Conservation (phyloP, 2,113 vertebrate species). For the Xyrauchen texanus region DNA sequence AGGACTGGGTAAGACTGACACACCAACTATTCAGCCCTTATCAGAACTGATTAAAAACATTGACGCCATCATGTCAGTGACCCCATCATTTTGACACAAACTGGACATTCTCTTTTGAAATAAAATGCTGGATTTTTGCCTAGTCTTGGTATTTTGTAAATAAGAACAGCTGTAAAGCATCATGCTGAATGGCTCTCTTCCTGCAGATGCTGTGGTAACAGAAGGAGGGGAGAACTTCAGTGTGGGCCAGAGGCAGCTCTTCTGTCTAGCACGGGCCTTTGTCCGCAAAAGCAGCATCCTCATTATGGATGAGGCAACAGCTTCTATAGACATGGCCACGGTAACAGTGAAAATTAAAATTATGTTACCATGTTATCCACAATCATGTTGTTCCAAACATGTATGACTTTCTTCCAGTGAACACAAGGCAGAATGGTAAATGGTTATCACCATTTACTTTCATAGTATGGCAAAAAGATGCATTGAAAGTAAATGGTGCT, state of each 20-base stretch:
- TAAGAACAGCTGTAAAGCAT: not conserved
- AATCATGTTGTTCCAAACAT: too few species aligned
- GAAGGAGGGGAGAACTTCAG: constrained; percentile 99
- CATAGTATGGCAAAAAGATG: too few species aligned
- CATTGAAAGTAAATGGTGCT: too few species aligned
- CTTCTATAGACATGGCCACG: constrained; percentile 98
- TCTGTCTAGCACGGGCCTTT: constrained; percentile 93
- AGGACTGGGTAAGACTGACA: constrained; percentile 83
- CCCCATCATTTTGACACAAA: not conserved
- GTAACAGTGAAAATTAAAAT: constrained; percentile 69
- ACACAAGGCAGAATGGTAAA: too few species aligned
- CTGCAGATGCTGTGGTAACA: constrained; percentile 86
- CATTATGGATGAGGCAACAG: constrained; percentile 99
- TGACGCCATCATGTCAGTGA: constrained; percentile 8
- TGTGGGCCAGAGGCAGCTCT: constrained; percentile 94
- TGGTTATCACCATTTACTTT: too few species aligned
- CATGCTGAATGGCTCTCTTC: not conserved
- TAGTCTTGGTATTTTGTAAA: not conserved
- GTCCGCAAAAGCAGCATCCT: constrained; percentile 97
- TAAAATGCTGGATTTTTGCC: not conserved
- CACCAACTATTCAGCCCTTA: not conserved
- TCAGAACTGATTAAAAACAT: not conserved
- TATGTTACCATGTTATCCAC: too few species aligned
- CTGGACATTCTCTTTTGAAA: not conserved
- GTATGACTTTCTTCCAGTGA: too few species aligned